Percentiles rank a stretch among this genome's conserved stretches.
These are phyloP conservation scores for Xanthorhoe spadicearia DNA, from an alignment of 2,888 invertebrate species.

Conservation along the genomic window DNA sequence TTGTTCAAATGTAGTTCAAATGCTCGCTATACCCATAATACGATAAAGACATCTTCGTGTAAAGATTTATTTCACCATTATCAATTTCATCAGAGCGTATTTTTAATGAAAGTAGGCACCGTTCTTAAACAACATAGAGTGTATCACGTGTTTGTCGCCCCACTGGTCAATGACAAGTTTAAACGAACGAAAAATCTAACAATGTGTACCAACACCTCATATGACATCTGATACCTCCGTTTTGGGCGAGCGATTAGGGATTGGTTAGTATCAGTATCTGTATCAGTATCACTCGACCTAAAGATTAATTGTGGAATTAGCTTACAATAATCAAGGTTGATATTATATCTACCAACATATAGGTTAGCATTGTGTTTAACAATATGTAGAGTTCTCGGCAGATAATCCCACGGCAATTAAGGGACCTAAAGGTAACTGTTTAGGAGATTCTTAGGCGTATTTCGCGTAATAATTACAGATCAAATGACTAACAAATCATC, in stretches of 20 bases:
- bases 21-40: background rate
- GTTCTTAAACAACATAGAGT: constrained; percentile 54
- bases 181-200: constrained; percentile 71
- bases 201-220: constrained; percentile 61
- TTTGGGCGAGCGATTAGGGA: constrained; percentile 45
- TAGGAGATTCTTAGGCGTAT: background rate
- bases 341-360: background rate
- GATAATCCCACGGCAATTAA: background rate
- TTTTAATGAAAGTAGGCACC: background rate
- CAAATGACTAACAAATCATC: too few species aligned
- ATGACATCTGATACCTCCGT: constrained; percentile 42
- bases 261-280: constrained; percentile 32
- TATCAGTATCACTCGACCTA: constrained; percentile 24
- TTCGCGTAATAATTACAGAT: background rate
- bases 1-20: background rate
- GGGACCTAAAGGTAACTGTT: background rate
- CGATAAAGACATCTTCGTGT: background rate
- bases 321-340: constrained; percentile 17
- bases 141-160: constrained; percentile 64
- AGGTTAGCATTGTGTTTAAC: background rate
- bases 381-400: background rate
- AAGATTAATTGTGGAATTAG: constrained; percentile 17
- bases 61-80: background rate
- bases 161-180: constrained; percentile 60
- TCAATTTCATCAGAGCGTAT: background rate